Evolutionary conservation across 2,113 vertebrate species (phyloP), one percentile per base, ranked within the genome.

Genomic region (Oxyura jamaicensis): DNA sequence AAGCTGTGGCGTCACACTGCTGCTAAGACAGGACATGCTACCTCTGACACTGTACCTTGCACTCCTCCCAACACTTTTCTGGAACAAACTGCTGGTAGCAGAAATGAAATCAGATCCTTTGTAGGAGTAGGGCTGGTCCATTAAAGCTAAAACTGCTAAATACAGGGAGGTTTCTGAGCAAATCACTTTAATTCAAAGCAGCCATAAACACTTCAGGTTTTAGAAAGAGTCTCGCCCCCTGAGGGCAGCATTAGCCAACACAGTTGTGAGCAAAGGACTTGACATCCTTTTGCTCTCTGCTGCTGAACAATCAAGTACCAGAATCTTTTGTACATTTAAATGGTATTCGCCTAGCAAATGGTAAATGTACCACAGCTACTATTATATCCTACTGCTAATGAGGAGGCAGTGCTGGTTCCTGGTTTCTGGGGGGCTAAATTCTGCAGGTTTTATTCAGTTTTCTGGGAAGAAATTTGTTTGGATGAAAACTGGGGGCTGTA

Each of bases 191-290:
- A 36, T 93, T 96, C 89, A 76, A 19, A 89, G 95, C 94, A 95
- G 71, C 94, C 71, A 29, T 69, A 55, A 95, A 85, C 81, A 92
- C 77, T 93, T 44, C 77, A 95, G 91, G 71, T 73, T 92, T 91
- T 31, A 85, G 91, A 85, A 90, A 63, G 66, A 93, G 84, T 92
- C 94, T 97, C 95, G 83, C 95, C 96, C 96, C 95, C 96, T 95
- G 95, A 97, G 95, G 96, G 96, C 95, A 95, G 94, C 96, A 95
- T 89, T 86, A 96, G 86, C 94, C 96, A 96, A 26, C 94, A 69
- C 77, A 95, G 95, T 29, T 72, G 92, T 62, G 89, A 96, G 95
- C 74, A 87, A 58, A 92, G 89, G 93, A 60, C 91, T 86, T 79
- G 86, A 87, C 93, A 91, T 95, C 94, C 81, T 86, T 87, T 91